Evolutionary conservation across 2,888 invertebrate genomes (phyloP), one percentile per base, ranked within the genome.

Genomic region (Stenchaetothrips biformis): DNA sequence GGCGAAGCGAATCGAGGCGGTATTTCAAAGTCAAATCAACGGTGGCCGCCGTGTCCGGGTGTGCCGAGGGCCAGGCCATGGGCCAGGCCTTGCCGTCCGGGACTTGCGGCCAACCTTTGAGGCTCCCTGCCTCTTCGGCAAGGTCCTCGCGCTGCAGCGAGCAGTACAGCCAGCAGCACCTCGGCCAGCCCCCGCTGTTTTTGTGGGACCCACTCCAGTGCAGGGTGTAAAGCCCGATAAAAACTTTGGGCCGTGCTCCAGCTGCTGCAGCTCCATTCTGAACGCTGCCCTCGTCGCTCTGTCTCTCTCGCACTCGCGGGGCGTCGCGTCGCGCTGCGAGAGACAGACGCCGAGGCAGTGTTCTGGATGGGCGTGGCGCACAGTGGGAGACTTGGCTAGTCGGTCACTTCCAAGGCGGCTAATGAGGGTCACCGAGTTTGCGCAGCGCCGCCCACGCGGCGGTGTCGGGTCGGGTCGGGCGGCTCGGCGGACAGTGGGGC

Each of bases 11-110:
- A 13, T 13, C 53, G 16, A 21, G 67, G 21, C 67, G 21, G 67
- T 74, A 74, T 74, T 74, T 74, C 67, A 74, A 74, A 74, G 67
- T 74, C 67, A 74, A 74, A 74, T 74, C 21, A 74, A 74, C 67
- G 67, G 67, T 74, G 67, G 67, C 11, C 67, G 67, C 1, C 53
- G 37, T 37, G 37, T 25, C 25, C 25, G 59, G 16, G 18, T 59
- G 59, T 59, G 59, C 13, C 59, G 18, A 13, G 13, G 16, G 59
- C 59, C 13, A 13, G 59, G 53, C 13, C 49, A 49, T 7, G 49
- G 53, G 37, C 37, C 37, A 4, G 37, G 37, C 37, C 37, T 1
- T 1, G 37, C 37, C 37, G 37, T 37, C 37, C 37, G 37, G 37
- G 25, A 25, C 9, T 11, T 21, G 67, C n/a, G 67, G 67, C 7